These are phyloP conservation scores for Patella caerulea DNA, from an alignment of 2,888 invertebrate genomes.

Conservation along the genomic window DNA sequence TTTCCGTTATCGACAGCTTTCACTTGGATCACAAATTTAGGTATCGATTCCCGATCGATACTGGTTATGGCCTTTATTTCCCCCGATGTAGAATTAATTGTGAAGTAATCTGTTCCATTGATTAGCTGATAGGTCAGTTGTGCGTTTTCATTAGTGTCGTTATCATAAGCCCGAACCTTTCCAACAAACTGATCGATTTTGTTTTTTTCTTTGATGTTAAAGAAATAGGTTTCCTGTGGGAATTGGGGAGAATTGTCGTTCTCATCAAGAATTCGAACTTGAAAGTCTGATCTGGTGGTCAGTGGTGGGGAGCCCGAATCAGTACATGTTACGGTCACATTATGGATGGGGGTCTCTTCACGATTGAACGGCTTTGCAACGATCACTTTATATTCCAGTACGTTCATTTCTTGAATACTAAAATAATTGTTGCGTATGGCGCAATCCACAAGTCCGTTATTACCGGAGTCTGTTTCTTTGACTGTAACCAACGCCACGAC, in stretches of 20 bases:
- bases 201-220: slow-evolving; percentile 37
- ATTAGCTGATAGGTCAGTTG: slow-evolving; percentile 33
- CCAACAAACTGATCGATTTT: slow-evolving; percentile 32
- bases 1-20: slow-evolving; percentile 83
- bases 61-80: slow-evolving; percentile 33
- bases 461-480: slow-evolving; percentile 32
- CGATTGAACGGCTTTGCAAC: slow-evolving; percentile 33
- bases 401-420: slow-evolving; percentile 25
- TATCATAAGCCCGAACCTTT: slow-evolving; percentile 31
- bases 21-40: slow-evolving; percentile 78
- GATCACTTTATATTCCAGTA: slow-evolving; percentile 30
- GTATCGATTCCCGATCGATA: slow-evolving; percentile 31
- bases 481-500: slow-evolving; percentile 33
- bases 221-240: slow-evolving; percentile 26
- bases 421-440: slow-evolving; percentile 28
- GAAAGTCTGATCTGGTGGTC: slow-evolving; percentile 25
- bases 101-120: slow-evolving; percentile 26
- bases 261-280: slow-evolving; percentile 33
- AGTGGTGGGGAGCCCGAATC: slow-evolving; percentile 38
- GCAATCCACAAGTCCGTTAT: slow-evolving; percentile 36
- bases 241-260: slow-evolving; percentile 40
- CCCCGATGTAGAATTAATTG: slow-evolving; percentile 34
- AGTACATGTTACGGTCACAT: slow-evolving; percentile 28
- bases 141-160: slow-evolving; percentile 33
- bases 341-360: slow-evolving; percentile 26